Conservation (phyloP, 2,113 vertebrate genomes). For the Paedocypris sp. region DNA sequence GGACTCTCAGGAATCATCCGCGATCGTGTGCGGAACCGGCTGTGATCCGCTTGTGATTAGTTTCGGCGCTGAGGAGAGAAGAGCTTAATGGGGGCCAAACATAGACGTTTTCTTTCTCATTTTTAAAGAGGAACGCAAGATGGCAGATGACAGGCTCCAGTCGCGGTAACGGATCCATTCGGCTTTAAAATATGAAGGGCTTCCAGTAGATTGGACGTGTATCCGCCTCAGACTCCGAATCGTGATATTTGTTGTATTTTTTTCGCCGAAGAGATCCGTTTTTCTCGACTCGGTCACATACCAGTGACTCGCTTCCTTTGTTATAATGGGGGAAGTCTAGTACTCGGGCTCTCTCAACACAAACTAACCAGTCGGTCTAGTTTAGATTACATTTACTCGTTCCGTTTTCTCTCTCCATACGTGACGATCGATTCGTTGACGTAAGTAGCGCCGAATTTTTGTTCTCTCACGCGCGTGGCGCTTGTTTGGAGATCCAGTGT, state of each 20-base stretch:
- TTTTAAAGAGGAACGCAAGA: conserved; percentile 63
- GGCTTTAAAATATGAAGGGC: conserved; percentile 59
- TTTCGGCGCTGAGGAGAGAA: conserved; percentile 36
- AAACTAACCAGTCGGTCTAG: neutral
- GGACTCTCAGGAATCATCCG: conserved; percentile 26
- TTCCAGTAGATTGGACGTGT: conserved; percentile 41
- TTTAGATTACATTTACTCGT: neutral
- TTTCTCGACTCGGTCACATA: conserved; percentile 5
- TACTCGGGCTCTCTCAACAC: neutral
- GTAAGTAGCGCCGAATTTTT: too few species aligned
- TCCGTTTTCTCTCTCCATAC: too few species aligned
- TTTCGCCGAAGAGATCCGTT: conserved; percentile 12
- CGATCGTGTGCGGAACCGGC: conserved; percentile 13
- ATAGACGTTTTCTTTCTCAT: conserved; percentile 45
- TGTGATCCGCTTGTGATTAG: conserved; percentile 28
- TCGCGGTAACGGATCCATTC: conserved; percentile 60
- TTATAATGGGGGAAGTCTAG: conserved; percentile 4
- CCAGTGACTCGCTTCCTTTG: conserved; percentile 13
- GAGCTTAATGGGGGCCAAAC: conserved; percentile 24
- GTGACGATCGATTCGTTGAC: too few species aligned
- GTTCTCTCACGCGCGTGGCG: too few species aligned
- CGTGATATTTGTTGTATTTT: too few species aligned
- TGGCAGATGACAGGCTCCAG: conserved; percentile 67
- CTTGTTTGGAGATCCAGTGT: neutral
- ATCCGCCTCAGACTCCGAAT: conserved; percentile 26